Conservation (phyloP, 1,140 invertebrate species). For the Teleogryllus occipitalis region DNA sequence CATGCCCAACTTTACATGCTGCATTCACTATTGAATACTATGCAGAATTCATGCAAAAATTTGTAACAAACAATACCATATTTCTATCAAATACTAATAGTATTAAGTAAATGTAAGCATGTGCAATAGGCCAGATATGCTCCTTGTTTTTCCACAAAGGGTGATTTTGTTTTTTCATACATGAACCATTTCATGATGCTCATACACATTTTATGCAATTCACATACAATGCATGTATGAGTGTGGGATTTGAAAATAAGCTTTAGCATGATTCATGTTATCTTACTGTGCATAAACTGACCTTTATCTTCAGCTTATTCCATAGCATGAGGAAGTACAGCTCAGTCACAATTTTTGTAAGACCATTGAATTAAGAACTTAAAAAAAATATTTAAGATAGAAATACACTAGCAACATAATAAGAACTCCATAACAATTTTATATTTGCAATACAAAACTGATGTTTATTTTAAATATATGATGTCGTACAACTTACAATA, state of each 20-base stretch:
- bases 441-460: too few relatives aligned
- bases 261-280: not conserved
- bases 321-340: too few relatives aligned
- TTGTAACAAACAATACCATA: not conserved
- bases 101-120: not conserved
- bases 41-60: not conserved
- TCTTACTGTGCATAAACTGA: not conserved
- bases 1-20: not conserved
- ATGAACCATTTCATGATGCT: not conserved
- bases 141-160: not conserved
- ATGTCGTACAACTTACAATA: too few relatives aligned
- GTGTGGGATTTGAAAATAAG: not conserved
- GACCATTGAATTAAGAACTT: too few relatives aligned
- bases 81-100: not conserved
- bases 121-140: not conserved
- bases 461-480: too few relatives aligned
- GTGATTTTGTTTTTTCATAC: not conserved
- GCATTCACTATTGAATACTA: not conserved
- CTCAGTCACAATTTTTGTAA: too few relatives aligned
- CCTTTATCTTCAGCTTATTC: not conserved
- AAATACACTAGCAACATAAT: too few relatives aligned
- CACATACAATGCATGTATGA: not conserved
- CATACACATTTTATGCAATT: not conserved
- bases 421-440: too few relatives aligned
- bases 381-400: too few relatives aligned